phyloP scores from a whole-genome alignment of 2,113 vertebrate species.

The Platysteira castanea region DNA sequence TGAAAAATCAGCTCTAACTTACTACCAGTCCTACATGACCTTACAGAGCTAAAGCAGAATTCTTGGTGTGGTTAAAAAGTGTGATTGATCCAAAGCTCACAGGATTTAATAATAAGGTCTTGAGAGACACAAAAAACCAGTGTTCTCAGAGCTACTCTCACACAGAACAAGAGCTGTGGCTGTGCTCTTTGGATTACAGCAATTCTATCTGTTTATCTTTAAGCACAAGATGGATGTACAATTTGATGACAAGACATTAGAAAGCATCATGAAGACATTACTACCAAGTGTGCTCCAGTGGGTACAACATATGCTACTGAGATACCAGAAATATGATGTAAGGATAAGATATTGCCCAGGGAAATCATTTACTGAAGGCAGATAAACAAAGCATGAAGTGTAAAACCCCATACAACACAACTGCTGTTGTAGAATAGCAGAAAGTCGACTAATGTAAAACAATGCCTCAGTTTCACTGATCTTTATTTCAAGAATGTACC shows the following conservation, averaged over 20 bases:
- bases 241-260: conserved; percentile 33
- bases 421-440: background rate
- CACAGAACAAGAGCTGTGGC: background rate
- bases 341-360: conserved; percentile 56
- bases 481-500: background rate
- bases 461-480: background rate
- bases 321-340: conserved; percentile 44
- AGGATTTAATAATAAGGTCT: background rate
- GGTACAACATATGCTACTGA: conserved; percentile 25
- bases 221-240: conserved; percentile 26
- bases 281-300: conserved; percentile 2
- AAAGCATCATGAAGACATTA: conserved; percentile 56
- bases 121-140: background rate
- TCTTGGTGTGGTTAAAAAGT: background rate
- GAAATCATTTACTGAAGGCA: conserved; percentile 52
- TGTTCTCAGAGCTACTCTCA: background rate
- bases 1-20: background rate
- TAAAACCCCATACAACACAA: background rate
- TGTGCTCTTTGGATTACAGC: background rate
- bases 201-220: conserved; percentile 42
- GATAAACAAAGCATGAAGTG: conserved; percentile 54
- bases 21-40: background rate
- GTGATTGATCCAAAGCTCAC: background rate
- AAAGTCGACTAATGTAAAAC: background rate
- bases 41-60: background rate